phyloP scores from a whole-genome alignment of 2,888 invertebrate species.

The Limenitis camilla region DNA sequence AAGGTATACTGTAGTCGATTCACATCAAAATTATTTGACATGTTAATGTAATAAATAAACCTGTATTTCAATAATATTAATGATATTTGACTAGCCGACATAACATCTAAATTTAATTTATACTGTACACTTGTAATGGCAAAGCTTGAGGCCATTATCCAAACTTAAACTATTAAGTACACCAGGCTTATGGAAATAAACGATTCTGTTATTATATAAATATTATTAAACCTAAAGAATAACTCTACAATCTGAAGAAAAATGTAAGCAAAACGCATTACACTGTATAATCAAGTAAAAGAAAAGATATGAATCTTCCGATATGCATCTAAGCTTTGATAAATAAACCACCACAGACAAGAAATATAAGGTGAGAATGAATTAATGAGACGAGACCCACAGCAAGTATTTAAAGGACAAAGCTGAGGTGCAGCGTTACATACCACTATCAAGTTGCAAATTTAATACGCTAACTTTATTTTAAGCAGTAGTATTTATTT shows the following conservation, averaged over 20 bases:
- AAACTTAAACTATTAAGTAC: no score
- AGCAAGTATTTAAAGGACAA: conserved; percentile 22
- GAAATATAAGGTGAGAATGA: conserved; percentile 25
- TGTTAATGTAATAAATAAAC: no score
- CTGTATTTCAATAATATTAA: no score
- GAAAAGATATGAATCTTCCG: conserved; percentile 21
- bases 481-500: conserved; percentile 18
- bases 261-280: conserved; percentile 6
- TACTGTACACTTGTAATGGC: no score
- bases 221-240: background rate
- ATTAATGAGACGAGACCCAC: conserved; percentile 25
- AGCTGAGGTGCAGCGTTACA: conserved; percentile 20
- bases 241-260: conserved; percentile 1
- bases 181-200: no score
- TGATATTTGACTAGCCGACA: no score
- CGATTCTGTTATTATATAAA: background rate
- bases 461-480: conserved; percentile 20
- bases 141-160: no score
- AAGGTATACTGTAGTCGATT: no score
- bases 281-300: conserved; percentile 5
- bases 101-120: no score
- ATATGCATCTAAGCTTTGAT: conserved; percentile 21
- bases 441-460: conserved; percentile 21
- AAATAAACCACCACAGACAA: conserved; percentile 22
- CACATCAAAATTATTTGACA: no score